Evolutionary conservation across 2,113 vertebrate species (phyloP).

Genomic region (Zosterops japonicus): DNA sequence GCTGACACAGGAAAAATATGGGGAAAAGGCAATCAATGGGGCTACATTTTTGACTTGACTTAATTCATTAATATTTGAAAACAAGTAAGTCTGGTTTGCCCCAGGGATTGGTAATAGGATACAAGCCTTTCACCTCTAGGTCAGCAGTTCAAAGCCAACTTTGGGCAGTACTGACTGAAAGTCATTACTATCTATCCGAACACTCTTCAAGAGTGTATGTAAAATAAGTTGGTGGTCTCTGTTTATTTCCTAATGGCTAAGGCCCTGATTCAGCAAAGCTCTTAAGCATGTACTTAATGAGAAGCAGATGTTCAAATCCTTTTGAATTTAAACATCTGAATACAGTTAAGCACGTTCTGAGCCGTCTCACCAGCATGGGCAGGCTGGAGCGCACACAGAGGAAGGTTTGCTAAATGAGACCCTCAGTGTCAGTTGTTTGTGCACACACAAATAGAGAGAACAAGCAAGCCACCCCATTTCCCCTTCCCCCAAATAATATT

Average conservation of each 20-base stretch:
- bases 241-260: constrained; percentile 59
- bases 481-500: background rate
- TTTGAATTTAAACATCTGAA: constrained; percentile 65
- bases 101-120: constrained; percentile 53
- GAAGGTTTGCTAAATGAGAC: background rate
- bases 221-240: constrained; percentile 65
- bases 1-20: background rate
- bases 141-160: constrained; percentile 62
- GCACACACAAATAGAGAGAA: background rate
- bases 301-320: constrained; percentile 60
- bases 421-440: background rate
- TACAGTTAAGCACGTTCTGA: constrained; percentile 59
- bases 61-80: constrained; percentile 68
- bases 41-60: constrained; percentile 53
- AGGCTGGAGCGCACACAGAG: background rate
- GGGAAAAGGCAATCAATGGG: constrained; percentile 22
- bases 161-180: constrained; percentile 53
- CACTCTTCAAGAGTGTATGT: constrained; percentile 34
- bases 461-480: background rate
- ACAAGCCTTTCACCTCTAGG: constrained; percentile 61
- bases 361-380: background rate
- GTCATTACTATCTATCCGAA: constrained; percentile 55
- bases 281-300: constrained; percentile 51
- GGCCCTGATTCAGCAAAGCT: constrained; percentile 61
- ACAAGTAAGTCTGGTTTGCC: constrained; percentile 52